Base-by-base conservation (phyloP, 2,797 vertebrate genomes). In the Perodicticus potto region DNA sequence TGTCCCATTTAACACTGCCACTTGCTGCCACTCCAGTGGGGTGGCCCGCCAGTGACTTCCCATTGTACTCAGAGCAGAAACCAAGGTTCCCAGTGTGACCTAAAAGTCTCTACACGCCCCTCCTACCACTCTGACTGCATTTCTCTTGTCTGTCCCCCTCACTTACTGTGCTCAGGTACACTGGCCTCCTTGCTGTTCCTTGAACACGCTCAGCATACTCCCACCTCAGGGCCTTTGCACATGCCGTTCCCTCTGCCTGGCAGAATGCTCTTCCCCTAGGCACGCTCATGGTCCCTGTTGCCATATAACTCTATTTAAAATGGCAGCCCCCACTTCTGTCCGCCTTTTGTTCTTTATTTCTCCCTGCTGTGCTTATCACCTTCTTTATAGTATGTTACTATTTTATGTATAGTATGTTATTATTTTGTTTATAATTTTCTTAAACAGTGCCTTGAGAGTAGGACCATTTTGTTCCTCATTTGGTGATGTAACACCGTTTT, bases 281-380 rank as follows among this genome's bases (percentile, higher is more conserved):
- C 12, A 9, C 10, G 43, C 63, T 0, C 0, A 12, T 14, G 4
- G 14, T 25, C 10, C 2, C 23, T 1, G 8, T 27, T 34, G 34
- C 49, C 32, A 55, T 6, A 55, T 32, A 29, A 12, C 19, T 45
- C 72, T 32, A 11, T 77, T 80, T 37, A 37, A 37, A 37, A 27
- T 80, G 25, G 55, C 27, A 40, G 34, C 34, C 20, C 74, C 43
- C 76, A 27, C 27, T 40, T 10, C 78, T 61, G 49, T 20, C 49
- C n/a, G 2, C 6, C 3, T 29, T 37, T 34, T n/a, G 5, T 37
- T 37, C 29, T 69, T 49, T 63, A 23, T 67, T 49, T 67, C 49
- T 69, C 14, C 10, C 14, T n/a, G 7, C 32, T 25, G 25, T 32
- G 4, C 10, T 49, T 6, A 25, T 12, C 10, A 37, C 49, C 49